A percentile compares a stretch with the other conserved stretches of the same genome.
phyloP scores from a whole-genome alignment of 2,797 vertebrate genomes.

The Margarornis squamiger region DNA sequence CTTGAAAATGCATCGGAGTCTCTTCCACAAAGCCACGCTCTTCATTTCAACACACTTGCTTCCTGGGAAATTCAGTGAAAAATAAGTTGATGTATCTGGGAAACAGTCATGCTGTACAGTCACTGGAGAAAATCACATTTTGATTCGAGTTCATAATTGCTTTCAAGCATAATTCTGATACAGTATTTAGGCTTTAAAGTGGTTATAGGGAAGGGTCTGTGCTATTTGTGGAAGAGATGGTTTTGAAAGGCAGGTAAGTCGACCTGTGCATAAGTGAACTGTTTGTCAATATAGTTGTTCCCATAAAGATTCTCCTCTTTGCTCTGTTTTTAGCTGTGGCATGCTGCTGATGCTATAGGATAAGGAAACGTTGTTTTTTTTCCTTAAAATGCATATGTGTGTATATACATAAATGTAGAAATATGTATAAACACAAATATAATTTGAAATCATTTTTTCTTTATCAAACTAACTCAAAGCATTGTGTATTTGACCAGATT shows the following conservation, averaged over 20 bases:
- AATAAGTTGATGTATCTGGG: neutral
- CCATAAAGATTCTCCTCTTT: slow-evolving; percentile 50
- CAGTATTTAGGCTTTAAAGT: neutral
- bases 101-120: neutral
- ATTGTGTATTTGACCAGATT: slow-evolving; percentile 70
- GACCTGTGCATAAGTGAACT: slow-evolving; percentile 4
- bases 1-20: slow-evolving; percentile 27
- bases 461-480: slow-evolving; percentile 59
- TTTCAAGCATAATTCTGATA: neutral
- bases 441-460: slow-evolving; percentile 67
- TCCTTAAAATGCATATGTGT: slow-evolving; percentile 58
- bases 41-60: neutral
- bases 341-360: slow-evolving; percentile 78
- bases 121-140: neutral
- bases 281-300: slow-evolving; percentile 48
- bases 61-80: neutral
- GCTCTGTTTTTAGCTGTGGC: slow-evolving; percentile 82
- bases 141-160: neutral
- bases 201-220: slow-evolving; percentile 27
- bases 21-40: slow-evolving; percentile 73
- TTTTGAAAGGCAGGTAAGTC: slow-evolving; percentile 77
- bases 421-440: slow-evolving; percentile 76
- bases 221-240: slow-evolving; percentile 73
- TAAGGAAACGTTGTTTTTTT: slow-evolving; percentile 79
- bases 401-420: slow-evolving; percentile 68